Evolutionary conservation across 1,140 invertebrate species (phyloP).

Genomic region (Anastrepha ludens): DNA sequence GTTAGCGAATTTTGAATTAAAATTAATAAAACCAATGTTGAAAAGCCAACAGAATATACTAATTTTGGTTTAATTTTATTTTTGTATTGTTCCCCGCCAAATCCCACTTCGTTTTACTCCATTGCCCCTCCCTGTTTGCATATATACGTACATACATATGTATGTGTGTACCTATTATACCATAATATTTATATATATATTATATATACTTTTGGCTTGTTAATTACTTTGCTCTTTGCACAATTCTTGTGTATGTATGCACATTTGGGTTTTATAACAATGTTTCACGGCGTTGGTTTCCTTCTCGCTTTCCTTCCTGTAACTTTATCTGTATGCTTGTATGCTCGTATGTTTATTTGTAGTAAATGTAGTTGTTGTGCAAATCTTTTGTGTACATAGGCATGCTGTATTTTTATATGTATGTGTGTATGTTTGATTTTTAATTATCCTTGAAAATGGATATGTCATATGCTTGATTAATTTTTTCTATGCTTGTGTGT

Average conservation of each 20-base stretch:
- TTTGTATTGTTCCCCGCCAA: background rate
- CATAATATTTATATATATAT: too few species aligned
- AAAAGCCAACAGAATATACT: slow-evolving; percentile 14
- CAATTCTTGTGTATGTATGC: background rate
- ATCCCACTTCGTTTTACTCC: background rate
- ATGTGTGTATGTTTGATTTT: background rate
- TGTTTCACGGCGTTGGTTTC: slow-evolving; percentile 21
- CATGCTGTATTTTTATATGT: background rate
- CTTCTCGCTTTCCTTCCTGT: background rate
- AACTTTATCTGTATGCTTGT: background rate
- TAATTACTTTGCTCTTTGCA: background rate
- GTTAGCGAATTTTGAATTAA: slow-evolving; percentile 32
- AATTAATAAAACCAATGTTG: background rate
- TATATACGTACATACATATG: too few species aligned
- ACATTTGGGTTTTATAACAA: background rate
- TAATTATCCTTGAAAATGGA: background rate
- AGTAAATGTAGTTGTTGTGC: background rate
- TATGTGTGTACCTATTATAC: too few species aligned
- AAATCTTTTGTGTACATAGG: background rate
- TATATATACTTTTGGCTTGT: background rate
- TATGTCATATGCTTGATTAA: background rate
- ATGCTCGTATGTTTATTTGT: background rate
- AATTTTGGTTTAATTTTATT: slow-evolving; percentile 43
- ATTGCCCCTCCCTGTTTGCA: background rate
- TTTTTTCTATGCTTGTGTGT: background rate